Conservation (phyloP, 2,797 vertebrate species). For the Periparus ater region DNA sequence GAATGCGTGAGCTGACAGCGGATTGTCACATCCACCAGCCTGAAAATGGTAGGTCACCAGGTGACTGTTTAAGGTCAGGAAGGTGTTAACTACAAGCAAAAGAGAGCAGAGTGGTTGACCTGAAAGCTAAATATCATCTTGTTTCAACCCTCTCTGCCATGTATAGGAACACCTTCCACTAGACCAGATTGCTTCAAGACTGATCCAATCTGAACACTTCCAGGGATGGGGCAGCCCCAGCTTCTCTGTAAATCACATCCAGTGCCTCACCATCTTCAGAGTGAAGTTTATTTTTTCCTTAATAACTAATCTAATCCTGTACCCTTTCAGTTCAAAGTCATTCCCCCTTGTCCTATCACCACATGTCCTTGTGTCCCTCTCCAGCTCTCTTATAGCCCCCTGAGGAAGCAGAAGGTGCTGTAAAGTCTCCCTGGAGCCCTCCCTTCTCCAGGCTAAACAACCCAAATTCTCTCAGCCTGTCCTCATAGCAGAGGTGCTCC, state of each 20-base stretch:
- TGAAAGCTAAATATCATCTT: background rate
- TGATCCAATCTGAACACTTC: background rate
- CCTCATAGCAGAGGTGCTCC: background rate
- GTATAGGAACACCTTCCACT: background rate
- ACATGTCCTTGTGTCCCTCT: background rate
- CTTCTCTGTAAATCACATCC: background rate
- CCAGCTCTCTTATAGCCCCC: background rate
- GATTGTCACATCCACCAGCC: background rate
- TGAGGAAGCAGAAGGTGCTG: background rate
- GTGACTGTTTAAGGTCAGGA: background rate
- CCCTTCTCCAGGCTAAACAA: background rate
- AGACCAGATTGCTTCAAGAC: background rate
- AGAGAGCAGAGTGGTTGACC: background rate
- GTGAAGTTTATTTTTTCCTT: accelerated
- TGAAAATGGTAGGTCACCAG: background rate
- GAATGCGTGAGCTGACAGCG: accelerated
- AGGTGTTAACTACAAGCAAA: background rate
- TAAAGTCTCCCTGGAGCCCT: background rate
- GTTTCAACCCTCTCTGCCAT: background rate
- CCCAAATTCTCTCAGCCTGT: background rate
- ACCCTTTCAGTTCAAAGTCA: background rate
- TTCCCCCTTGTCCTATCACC: too few relatives aligned
- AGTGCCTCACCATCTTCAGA: background rate
- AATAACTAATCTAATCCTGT: background rate
- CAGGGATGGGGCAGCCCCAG: background rate